Evolutionary conservation across 2,113 vertebrate species (phyloP), one percentile per base, ranked within the genome.

Genomic region (Eurystomus gularis): DNA sequence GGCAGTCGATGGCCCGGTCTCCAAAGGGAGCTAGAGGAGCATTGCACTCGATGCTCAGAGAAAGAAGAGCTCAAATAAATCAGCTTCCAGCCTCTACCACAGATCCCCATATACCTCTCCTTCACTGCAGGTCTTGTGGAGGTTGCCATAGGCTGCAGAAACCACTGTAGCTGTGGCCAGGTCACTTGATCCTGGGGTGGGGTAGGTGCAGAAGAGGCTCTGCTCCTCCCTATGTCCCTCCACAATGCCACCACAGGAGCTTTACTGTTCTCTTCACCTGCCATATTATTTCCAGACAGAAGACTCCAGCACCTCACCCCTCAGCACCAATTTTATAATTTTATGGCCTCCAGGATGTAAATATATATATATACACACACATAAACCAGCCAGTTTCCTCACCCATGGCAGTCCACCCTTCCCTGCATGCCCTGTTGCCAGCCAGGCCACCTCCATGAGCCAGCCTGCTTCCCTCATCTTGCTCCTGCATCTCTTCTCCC

Each of bases 81-180:
- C 11, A n/a, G 71, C 51, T 86, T 78, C 18, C 35, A 71, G 42
- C 33, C 39, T 68, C 39, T 17, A 51, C 51, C 60, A 52, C 61
- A 90, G 81, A 84, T 96, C 60, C 76, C 48, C 71, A 93, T 77
- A 91, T 64, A 95, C 54, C 69, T 69, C 44, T 83, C 48, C 40
- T 94, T 68, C 52, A 37, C 33, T 79, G 39, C 33, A 83, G 77
- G 80, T 84, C 83, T 58, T 33, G 40, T 33, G 69, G 85, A 92
- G 76, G 69, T 83, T 79, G 84, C 49, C 44, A 57, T 68, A 70
- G 82, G 72, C 76, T 94, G 64, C 51, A 79, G 69, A 92, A 93
- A 84, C 46, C 69, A 79, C 35, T 51, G 35, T 25, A 79, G 42
- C 39, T 2, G 2, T 20, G 28, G 31, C 26, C 46, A 72, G 44